Conservation (phyloP, 2,797 vertebrate genomes). For the Fistularia tabacaria region DNA sequence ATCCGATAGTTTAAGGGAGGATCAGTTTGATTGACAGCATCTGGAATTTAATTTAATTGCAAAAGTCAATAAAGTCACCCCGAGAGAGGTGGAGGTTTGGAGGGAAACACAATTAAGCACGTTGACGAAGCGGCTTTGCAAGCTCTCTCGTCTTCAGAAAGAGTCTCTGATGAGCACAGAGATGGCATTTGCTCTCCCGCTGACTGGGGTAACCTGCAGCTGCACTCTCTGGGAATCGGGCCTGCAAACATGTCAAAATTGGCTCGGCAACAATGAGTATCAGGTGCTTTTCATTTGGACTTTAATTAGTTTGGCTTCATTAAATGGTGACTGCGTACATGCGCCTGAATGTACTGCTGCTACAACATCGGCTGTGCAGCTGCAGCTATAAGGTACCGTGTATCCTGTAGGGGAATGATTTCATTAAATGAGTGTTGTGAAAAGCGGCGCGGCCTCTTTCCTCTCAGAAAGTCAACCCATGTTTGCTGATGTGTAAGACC, state of each 20-base stretch:
- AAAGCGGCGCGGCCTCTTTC: too few relatives aligned
- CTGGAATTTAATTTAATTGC: conserved; percentile 32
- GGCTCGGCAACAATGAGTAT: conserved; percentile 24
- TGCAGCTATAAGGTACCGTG: not conserved
- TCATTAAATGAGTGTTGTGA: too few relatives aligned
- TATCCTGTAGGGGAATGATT: too few relatives aligned
- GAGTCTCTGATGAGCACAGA: too few relatives aligned
- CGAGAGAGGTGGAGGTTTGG: conserved; percentile 9
- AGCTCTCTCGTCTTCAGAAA: too few relatives aligned
- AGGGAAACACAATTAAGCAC: conserved; percentile 30
- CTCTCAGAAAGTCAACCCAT: too few relatives aligned
- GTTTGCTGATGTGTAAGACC: too few relatives aligned
- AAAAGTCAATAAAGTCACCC: conserved; percentile 19
- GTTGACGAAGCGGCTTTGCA: conserved; percentile 37
- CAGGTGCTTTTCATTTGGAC: conserved; percentile 37
- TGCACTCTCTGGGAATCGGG: conserved; percentile 45
- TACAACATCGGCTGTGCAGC: conserved; percentile 15
- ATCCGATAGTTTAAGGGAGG: conserved; percentile 7
- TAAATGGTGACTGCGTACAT: conserved; percentile 27
- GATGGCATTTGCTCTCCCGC: not conserved
- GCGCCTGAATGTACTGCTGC: conserved; percentile 9
- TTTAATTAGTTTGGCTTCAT: conserved; percentile 36
- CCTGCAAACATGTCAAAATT: conserved; percentile 45
- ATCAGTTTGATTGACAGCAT: conserved; percentile 26
- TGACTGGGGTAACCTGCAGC: conserved; percentile 47